phyloP scores from a whole-genome alignment of 1,140 invertebrate genomes.

The Nephotettix cincticeps region DNA sequence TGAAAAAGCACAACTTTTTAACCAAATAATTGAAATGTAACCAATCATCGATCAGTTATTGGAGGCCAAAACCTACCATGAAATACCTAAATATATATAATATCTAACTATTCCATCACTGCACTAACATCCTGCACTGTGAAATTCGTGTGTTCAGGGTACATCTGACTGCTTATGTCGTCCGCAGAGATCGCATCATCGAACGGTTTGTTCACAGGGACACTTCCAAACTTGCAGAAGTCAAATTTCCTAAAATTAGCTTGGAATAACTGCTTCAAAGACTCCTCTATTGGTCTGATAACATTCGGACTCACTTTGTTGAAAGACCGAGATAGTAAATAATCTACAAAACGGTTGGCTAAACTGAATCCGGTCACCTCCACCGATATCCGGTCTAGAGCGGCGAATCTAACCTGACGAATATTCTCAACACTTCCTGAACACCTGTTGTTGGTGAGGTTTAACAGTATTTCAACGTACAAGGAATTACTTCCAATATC shows the following conservation, averaged over 20 bases:
- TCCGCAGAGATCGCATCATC: not conserved
- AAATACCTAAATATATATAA: too few species aligned
- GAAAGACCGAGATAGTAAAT: not conserved
- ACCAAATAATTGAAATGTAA: too few species aligned
- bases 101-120: too few species aligned
- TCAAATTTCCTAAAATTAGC: not conserved
- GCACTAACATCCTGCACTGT: too few species aligned
- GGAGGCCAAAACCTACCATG: too few species aligned
- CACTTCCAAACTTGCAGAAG: constrained; percentile 3
- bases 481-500: not conserved
- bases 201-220: not conserved
- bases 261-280: not conserved
- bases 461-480: not conserved
- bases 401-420: not conserved
- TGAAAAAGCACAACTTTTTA: too few species aligned
- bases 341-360: not conserved
- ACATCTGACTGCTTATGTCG: too few species aligned
- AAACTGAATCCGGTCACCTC: not conserved
- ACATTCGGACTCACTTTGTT: not conserved
- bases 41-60: too few species aligned
- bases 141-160: too few species aligned
- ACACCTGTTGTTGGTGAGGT: not conserved
- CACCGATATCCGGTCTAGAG: not conserved
- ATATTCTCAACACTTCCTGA: not conserved
- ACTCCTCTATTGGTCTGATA: not conserved